phyloP scores from a whole-genome alignment of 2,113 vertebrate species.

The Pteronura brasiliensis region DNA sequence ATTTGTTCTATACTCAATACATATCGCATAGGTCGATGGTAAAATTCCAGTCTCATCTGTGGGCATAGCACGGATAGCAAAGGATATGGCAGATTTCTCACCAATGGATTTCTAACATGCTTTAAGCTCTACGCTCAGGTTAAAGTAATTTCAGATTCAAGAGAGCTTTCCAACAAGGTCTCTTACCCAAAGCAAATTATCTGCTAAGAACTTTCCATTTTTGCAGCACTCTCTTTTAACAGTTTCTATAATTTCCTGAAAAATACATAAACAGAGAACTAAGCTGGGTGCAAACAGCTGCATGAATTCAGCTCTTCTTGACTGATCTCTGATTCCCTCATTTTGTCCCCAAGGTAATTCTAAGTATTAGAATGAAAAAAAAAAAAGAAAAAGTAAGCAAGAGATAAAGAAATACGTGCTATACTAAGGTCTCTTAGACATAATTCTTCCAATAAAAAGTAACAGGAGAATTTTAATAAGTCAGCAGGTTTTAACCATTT shows the following conservation, averaged over 20 bases:
- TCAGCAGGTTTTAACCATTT: neutral
- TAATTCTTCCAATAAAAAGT: neutral
- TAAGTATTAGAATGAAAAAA: neutral
- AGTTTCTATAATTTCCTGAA: conserved; percentile 33
- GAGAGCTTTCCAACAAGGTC: conserved; percentile 1
- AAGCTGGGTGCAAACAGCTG: neutral
- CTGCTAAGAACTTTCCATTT: conserved; percentile 41
- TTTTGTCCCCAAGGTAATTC: neutral
- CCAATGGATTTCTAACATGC: neutral
- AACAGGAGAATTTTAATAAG: neutral
- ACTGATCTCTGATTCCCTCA: neutral
- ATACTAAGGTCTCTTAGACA: neutral
- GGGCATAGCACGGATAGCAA: neutral
- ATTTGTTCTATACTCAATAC: neutral
- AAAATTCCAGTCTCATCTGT: conserved; percentile 5
- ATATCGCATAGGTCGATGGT: neutral
- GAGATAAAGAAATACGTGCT: neutral
- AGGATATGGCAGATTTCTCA: neutral
- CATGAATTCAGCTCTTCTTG: neutral
- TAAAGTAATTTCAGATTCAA: neutral
- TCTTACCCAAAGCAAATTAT: conserved; percentile 26
- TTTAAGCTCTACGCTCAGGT: neutral
- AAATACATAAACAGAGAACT: neutral
- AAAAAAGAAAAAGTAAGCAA: neutral
- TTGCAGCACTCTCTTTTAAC: conserved; percentile 32